These are phyloP conservation scores for Drosophila mulleri DNA, from an alignment of 2,888 invertebrate species.

Conservation along the genomic window DNA sequence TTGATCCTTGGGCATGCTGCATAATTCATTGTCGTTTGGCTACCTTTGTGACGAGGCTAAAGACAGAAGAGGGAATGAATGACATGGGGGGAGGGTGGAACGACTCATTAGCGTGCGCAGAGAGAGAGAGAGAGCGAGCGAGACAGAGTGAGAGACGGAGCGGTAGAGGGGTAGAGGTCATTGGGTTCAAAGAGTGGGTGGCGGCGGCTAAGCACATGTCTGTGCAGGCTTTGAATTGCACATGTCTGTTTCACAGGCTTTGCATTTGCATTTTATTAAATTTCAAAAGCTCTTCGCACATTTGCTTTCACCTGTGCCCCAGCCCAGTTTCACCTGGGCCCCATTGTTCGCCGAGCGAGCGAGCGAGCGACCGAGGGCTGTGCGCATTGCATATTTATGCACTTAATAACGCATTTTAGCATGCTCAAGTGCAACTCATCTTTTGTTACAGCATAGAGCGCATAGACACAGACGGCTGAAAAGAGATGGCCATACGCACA, in stretches of 20 bases:
- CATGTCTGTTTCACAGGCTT: slow-evolving; percentile 65
- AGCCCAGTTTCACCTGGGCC: slow-evolving; percentile 57
- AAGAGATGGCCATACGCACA: slow-evolving; percentile 7
- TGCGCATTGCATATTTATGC: slow-evolving; percentile 79
- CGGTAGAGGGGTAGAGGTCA: background rate
- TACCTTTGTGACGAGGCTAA: slow-evolving; percentile 23
- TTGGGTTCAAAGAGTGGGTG: slow-evolving; percentile 12
- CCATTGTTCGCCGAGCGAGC: slow-evolving; percentile 48
- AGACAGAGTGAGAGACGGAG: background rate
- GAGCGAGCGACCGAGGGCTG: slow-evolving; percentile 3
- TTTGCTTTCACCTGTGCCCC: slow-evolving; percentile 59
- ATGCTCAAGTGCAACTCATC: slow-evolving; percentile 79
- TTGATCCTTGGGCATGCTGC: slow-evolving; percentile 46
- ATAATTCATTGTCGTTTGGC: slow-evolving; percentile 64
- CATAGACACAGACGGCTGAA: slow-evolving; percentile 12
- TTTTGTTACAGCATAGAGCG: slow-evolving; percentile 63
- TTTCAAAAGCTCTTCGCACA: slow-evolving; percentile 73
- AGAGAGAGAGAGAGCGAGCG: background rate
- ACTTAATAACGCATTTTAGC: slow-evolving; percentile 82
- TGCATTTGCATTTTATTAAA: slow-evolving; percentile 80
- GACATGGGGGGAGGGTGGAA: slow-evolving; percentile 1
- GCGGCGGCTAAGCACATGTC: slow-evolving; percentile 45
- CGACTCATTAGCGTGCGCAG: slow-evolving; percentile 70
- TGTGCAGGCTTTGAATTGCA: slow-evolving; percentile 46
- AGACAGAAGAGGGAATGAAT: slow-evolving; percentile 1